Evolutionary conservation across 2,113 vertebrate species (phyloP).

Genomic region (Sterrhoptilus dennistouni): DNA sequence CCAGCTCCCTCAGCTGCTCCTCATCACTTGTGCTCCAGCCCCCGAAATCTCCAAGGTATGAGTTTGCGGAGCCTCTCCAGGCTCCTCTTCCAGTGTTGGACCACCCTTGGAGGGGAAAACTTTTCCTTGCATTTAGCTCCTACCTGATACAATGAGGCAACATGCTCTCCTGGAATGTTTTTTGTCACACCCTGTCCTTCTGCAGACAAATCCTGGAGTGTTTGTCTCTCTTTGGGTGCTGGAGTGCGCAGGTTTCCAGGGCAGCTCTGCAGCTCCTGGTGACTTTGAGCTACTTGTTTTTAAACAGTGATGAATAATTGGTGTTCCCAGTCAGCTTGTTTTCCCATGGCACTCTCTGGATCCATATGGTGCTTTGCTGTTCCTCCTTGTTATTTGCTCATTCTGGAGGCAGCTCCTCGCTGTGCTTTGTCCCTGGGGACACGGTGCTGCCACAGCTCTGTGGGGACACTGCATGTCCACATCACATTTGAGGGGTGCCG

Average conservation of each 20-base stretch:
- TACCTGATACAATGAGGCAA: neutral
- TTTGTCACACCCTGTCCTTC: neutral
- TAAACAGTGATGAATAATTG: neutral
- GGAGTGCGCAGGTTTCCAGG: neutral
- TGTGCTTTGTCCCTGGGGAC: neutral
- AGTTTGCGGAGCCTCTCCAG: neutral
- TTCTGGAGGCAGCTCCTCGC: neutral
- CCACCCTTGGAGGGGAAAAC: fast-evolving
- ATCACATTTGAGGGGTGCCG: fast-evolving
- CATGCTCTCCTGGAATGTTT: neutral
- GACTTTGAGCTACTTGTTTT: neutral
- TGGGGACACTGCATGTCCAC: neutral
- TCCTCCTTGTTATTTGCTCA: neutral
- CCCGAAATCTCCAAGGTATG: neutral
- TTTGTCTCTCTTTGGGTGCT: neutral
- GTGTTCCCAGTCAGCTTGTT: neutral
- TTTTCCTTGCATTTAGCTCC: neutral
- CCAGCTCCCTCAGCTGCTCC: neutral
- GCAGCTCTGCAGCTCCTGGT: neutral
- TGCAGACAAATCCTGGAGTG: neutral
- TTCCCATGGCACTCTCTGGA: neutral
- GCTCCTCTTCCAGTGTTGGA: neutral
- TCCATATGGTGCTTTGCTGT: neutral
- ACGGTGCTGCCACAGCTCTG: fast-evolving
- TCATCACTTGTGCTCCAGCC: neutral